Percentiles rank a stretch among this genome's conserved stretches.
phyloP scores from a whole-genome alignment of 2,797 vertebrate genomes.

The Mormyrus hasselquistii region DNA sequence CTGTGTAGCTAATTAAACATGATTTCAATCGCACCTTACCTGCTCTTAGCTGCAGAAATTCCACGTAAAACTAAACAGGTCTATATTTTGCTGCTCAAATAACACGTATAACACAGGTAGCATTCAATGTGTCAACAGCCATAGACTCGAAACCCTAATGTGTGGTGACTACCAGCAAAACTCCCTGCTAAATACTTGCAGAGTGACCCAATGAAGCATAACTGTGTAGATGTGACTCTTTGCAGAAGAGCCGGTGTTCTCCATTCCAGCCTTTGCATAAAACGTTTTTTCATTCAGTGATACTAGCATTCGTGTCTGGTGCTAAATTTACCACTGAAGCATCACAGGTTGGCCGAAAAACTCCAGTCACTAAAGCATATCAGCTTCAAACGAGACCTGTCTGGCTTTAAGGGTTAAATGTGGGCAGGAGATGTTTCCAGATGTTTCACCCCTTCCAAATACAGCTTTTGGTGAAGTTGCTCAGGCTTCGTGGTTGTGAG shows the following conservation, averaged over 20 bases:
- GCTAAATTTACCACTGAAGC: background rate
- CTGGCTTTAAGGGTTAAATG: background rate
- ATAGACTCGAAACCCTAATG: background rate
- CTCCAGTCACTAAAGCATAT: background rate
- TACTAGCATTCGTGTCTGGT: background rate
- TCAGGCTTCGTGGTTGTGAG: slow-evolving; percentile 35
- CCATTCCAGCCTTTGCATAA: background rate
- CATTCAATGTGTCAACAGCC: background rate
- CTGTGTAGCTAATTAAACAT: background rate
- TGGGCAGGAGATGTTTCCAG: slow-evolving; percentile 33
- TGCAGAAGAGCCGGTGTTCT: background rate
- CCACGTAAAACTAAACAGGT: background rate
- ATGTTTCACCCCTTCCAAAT: slow-evolving; percentile 43
- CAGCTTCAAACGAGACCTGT: background rate
- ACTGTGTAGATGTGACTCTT: background rate
- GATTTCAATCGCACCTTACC: background rate
- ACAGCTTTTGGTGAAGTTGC: slow-evolving; percentile 34
- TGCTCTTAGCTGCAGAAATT: background rate
- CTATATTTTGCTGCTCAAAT: background rate
- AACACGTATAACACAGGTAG: background rate
- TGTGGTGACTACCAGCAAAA: background rate
- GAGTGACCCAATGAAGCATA: background rate
- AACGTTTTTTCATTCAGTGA: background rate
- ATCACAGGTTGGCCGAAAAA: background rate
- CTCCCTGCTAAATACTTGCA: background rate